Evolutionary conservation across 92 coral and sea anemone genomes (phyloP).

Genomic region (Phenganax subtilis): DNA sequence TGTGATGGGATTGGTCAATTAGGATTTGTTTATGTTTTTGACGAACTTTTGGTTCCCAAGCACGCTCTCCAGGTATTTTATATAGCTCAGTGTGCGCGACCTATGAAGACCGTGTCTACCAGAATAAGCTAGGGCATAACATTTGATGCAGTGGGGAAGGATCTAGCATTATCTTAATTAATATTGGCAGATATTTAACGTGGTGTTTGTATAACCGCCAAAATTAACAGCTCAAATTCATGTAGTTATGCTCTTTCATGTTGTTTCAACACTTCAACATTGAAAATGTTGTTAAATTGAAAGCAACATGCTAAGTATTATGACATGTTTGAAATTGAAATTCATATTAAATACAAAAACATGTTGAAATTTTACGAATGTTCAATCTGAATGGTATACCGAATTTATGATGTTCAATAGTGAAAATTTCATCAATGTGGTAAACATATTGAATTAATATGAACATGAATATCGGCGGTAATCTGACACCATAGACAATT

Average conservation of each 20-base stretch:
- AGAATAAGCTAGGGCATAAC: background rate
- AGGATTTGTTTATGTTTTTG: background rate
- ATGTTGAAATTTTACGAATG: background rate
- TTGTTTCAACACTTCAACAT: background rate
- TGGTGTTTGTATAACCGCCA: background rate
- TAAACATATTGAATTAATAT: background rate
- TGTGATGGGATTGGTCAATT: no score
- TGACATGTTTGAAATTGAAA: background rate
- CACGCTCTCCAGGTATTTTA: no score
- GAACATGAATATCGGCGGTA: slow-evolving; percentile 2
- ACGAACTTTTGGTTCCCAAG: background rate
- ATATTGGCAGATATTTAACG: background rate
- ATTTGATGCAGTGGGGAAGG: background rate
- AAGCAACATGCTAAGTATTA: background rate
- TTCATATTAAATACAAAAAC: background rate
- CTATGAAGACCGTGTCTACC: background rate
- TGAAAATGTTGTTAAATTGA: background rate
- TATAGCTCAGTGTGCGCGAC: no score
- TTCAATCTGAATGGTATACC: slow-evolving; percentile 3
- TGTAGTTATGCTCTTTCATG: background rate
- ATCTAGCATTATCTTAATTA: background rate
- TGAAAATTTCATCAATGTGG: background rate
- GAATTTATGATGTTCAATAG: background rate
- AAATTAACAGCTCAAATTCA: background rate
- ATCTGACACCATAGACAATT: slow-evolving; percentile 14